Percentiles rank a stretch among this genome's conserved stretches.
phyloP scores from a whole-genome alignment of 2,888 invertebrate genomes.

The Thecocarcelia acutangulata region DNA sequence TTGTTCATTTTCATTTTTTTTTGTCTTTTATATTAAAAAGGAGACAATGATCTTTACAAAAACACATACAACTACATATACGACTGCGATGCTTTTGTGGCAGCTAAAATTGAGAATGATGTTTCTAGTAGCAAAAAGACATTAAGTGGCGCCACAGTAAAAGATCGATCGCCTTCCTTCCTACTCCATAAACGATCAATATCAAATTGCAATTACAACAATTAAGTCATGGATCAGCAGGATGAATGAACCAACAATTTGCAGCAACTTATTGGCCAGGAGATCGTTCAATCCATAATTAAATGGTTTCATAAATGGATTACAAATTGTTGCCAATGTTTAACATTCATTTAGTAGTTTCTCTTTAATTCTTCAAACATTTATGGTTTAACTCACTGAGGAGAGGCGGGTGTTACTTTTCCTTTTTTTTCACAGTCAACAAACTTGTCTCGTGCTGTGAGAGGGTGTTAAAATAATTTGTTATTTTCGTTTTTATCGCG shows the following conservation, averaged over 20 bases:
- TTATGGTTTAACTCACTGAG: not conserved
- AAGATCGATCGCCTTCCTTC: slow-evolving; percentile 35
- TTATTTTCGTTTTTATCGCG: slow-evolving; percentile 35
- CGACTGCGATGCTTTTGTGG: too few relatives aligned
- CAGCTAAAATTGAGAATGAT: not conserved
- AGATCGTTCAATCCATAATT: slow-evolving; percentile 49
- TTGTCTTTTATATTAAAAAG: not conserved
- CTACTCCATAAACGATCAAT: slow-evolving; percentile 60
- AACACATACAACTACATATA: not conserved
- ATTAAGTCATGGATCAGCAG: slow-evolving; percentile 67
- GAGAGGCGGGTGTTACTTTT: not conserved
- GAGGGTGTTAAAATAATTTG: slow-evolving; percentile 63
- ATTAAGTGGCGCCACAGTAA: slow-evolving; percentile 60
- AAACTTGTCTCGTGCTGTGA: slow-evolving; percentile 58
- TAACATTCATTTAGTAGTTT: slow-evolving; percentile 29
- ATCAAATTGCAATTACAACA: slow-evolving; percentile 65
- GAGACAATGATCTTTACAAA: slow-evolving; percentile 33
- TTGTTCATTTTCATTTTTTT: not conserved
- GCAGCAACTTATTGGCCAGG: slow-evolving; percentile 20
- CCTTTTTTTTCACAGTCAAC: slow-evolving; percentile 3
- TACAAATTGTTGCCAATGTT: slow-evolving; percentile 56
- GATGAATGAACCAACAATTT: slow-evolving; percentile 27
- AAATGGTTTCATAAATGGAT: slow-evolving; percentile 51
- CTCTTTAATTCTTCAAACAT: not conserved
- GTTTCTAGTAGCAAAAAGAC: slow-evolving; percentile 36